phyloP scores from a whole-genome alignment of 2,797 vertebrate genomes.

The Typhlichthys subterraneus region DNA sequence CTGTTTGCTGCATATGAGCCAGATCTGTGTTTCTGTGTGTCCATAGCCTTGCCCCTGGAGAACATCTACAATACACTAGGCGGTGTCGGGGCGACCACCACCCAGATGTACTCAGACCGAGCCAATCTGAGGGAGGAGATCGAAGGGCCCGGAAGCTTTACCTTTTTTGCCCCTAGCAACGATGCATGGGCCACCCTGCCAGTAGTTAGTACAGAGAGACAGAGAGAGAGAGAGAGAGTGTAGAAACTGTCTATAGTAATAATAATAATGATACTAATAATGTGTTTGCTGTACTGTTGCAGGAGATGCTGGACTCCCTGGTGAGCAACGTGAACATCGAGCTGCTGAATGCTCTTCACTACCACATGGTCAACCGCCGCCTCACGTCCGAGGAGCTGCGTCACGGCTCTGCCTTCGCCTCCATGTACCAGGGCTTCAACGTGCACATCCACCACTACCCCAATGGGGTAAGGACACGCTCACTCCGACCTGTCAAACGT shows the following conservation, averaged over 20 bases:
- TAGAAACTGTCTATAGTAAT: neutral
- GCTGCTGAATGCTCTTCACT: conserved; percentile 94
- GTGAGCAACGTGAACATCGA: conserved; percentile 99
- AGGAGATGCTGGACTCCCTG: conserved; percentile 96
- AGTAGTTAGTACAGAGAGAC: conserved; percentile 76
- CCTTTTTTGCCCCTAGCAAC: conserved; percentile 96
- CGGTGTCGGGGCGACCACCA: conserved; percentile 87
- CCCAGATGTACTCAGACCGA: conserved; percentile 92
- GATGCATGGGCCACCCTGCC: conserved; percentile 91
- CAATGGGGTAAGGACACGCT: conserved; percentile 83
- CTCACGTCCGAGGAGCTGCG: conserved; percentile 92
- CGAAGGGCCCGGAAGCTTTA: conserved; percentile 93
- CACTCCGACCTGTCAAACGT: neutral
- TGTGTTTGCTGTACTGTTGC: conserved; percentile 23
- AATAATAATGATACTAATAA: neutral
- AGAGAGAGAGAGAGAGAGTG: neutral
- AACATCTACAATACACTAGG: conserved; percentile 95
- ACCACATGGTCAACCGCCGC: conserved; percentile 92
- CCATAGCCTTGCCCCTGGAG: conserved; percentile 86
- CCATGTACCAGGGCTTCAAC: conserved; percentile 95
- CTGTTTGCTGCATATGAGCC: neutral
- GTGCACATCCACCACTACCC: conserved; percentile 95
- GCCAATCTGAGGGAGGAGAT: conserved; percentile 89
- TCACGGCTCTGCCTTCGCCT: conserved; percentile 84
- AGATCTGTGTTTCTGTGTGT: neutral